phyloP scores from a whole-genome alignment of 2,888 invertebrate species.

The Slavum lentiscoides region DNA sequence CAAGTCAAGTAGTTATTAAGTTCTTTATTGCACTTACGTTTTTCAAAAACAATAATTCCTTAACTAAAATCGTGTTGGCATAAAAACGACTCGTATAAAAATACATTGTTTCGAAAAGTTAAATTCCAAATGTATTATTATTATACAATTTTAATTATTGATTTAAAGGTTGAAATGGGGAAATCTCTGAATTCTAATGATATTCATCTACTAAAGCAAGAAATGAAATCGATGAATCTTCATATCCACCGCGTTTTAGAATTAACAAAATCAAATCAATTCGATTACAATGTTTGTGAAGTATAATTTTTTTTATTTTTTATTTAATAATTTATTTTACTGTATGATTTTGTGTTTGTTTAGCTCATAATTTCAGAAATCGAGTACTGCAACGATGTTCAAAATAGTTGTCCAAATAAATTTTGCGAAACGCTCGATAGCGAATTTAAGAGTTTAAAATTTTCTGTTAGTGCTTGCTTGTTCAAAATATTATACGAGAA shows the following conservation, averaged over 20 bases:
- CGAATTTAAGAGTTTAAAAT: conserved; percentile 25
- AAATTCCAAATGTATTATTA: not conserved
- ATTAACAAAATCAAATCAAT: conserved; percentile 17
- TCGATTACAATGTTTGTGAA: conserved; percentile 33
- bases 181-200: conserved; percentile 24
- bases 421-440: not conserved
- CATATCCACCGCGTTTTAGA: conserved; percentile 26
- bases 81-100: too few species aligned
- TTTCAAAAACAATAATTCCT: too few species aligned
- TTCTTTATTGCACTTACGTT: not conserved
- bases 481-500: conserved; percentile 31
- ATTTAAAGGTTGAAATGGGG: conserved; percentile 9
- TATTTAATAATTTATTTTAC: conserved; percentile 16
- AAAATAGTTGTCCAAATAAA: conserved; percentile 3
- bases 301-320: not conserved
- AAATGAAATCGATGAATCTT: conserved; percentile 19
- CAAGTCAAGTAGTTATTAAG: conserved; percentile 16
- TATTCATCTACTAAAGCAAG: conserved; percentile 28
- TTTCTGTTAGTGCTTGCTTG: conserved; percentile 22
- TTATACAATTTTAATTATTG: not conserved
- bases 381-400: conserved; percentile 30
- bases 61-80: too few species aligned
- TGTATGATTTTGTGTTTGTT: not conserved
- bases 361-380: conserved; percentile 45
- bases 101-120: too few species aligned